These are phyloP conservation scores for Agonopterix heracliana DNA, from an alignment of 2,888 invertebrate species.

Conservation along the genomic window DNA sequence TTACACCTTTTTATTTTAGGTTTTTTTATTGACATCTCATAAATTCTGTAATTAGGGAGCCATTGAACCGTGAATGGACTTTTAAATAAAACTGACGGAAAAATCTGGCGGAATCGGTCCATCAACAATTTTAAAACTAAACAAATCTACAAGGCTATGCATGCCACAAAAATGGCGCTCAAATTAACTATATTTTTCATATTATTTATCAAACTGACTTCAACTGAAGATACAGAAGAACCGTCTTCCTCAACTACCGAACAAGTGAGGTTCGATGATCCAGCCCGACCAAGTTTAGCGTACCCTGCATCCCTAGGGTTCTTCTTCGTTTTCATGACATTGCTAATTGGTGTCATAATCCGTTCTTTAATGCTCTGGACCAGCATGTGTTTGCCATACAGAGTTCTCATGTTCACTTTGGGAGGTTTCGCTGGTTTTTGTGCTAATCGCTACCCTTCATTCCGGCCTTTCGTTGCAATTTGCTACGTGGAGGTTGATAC, in stretches of 20 bases:
- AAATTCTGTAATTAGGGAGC: too few relatives aligned
- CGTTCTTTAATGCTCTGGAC: constrained; percentile 52
- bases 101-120: not conserved
- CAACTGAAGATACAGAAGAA: not conserved
- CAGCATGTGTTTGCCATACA: constrained; percentile 44
- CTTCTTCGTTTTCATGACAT: constrained; percentile 46
- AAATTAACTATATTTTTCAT: constrained; percentile 9
- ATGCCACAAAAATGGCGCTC: constrained; percentile 14
- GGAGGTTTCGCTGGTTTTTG: constrained; percentile 56
- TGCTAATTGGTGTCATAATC: constrained; percentile 50
- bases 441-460: constrained; percentile 39
- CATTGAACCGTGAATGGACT: too few relatives aligned
- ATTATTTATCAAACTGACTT: not conserved
- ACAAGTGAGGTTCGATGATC: constrained; percentile 19
- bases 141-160: constrained; percentile 27
- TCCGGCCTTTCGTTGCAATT: constrained; percentile 48
- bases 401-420: constrained; percentile 57
- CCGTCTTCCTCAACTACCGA: not conserved
- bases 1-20: too few relatives aligned
- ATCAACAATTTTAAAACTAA: not conserved
- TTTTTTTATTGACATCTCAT: too few relatives aligned
- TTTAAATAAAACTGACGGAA: too few relatives aligned
- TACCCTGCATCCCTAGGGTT: constrained; percentile 48
- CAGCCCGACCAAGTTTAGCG: constrained; percentile 31
- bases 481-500: constrained; percentile 55